Conservation (phyloP, 1,140 invertebrate genomes). For the Eubasilissa regina region DNA sequence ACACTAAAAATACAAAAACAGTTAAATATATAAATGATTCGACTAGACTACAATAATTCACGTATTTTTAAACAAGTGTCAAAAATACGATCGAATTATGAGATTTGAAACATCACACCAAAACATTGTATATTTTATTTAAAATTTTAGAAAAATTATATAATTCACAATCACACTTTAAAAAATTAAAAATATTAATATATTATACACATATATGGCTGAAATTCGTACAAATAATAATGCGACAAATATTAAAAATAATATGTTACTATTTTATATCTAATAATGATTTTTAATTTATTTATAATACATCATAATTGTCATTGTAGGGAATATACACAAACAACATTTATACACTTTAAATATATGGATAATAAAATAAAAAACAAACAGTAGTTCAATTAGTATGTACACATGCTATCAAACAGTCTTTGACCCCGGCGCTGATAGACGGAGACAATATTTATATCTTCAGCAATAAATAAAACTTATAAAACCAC, state of each 20-base stretch:
- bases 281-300: no score
- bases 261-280: no score
- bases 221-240: no score
- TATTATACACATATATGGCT: no score
- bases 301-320: constrained; percentile 8
- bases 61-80: background rate
- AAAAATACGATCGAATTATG: background rate
- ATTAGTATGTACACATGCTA: constrained; percentile 23
- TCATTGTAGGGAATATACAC: constrained; percentile 42
- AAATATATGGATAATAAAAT: background rate
- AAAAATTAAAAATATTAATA: no score
- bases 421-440: constrained; percentile 18
- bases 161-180: no score
- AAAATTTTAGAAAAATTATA: background rate
- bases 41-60: background rate
- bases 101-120: constrained; percentile 11
- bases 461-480: background rate
- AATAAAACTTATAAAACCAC: constrained; percentile 2
- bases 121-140: background rate
- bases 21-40: background rate
- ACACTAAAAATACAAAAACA: background rate
- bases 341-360: constrained; percentile 8
- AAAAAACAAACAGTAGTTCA: background rate
- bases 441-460: background rate
- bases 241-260: no score